Evolutionary conservation across 2,113 vertebrate genomes (phyloP).

Genomic region (Struthio camelus): DNA sequence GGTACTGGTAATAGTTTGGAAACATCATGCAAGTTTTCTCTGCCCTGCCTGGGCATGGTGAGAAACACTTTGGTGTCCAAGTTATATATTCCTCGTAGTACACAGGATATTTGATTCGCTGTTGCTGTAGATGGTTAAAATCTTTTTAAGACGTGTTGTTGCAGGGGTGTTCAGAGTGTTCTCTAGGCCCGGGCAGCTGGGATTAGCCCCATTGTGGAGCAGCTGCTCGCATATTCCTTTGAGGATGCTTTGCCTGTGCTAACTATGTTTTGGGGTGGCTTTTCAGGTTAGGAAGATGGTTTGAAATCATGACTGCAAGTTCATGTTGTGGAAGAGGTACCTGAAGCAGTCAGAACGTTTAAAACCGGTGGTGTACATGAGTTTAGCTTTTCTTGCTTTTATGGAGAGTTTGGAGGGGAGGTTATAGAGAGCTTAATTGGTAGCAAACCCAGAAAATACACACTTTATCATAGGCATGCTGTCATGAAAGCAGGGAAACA

Average conservation of each 20-base stretch:
- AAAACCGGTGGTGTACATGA: background rate
- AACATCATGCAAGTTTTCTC: background rate
- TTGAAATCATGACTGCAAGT: background rate
- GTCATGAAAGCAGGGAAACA: background rate
- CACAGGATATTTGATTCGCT: background rate
- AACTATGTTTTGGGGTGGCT: background rate
- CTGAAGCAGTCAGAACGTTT: background rate
- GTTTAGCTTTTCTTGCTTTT: background rate
- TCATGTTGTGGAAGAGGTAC: background rate
- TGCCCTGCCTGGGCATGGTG: background rate
- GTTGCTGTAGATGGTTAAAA: background rate
- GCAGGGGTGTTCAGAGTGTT: background rate
- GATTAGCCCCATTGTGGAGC: background rate
- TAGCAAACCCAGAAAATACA: background rate
- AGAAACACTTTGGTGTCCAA: background rate
- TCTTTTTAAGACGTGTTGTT: background rate
- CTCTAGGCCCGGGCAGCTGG: background rate
- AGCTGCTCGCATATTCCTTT: background rate
- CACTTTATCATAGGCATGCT: background rate
- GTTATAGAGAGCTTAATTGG: background rate
- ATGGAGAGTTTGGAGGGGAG: background rate
- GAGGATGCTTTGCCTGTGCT: background rate
- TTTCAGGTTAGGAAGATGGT: background rate
- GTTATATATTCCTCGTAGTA: fast-evolving
- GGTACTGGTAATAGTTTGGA: background rate